A percentile compares a stretch with the other conserved stretches of the same genome.
These are phyloP conservation scores for Merluccius polli DNA, from an alignment of 2,797 vertebrate genomes.

Conservation along the genomic window DNA sequence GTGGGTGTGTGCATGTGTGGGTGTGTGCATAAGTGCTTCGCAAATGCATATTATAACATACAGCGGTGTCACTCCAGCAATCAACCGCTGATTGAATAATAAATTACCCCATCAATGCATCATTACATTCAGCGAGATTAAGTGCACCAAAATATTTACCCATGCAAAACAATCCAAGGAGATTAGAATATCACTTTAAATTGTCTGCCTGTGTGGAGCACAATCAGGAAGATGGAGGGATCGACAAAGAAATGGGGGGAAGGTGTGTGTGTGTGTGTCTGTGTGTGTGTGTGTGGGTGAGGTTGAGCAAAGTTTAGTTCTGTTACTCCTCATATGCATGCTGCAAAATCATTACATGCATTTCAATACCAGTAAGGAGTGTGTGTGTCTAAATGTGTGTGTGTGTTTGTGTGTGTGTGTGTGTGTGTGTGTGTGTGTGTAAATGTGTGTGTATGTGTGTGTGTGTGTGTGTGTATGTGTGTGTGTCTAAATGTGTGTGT, in stretches of 20 bases:
- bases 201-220: slow-evolving; percentile 51
- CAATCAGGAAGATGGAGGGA: slow-evolving; percentile 49
- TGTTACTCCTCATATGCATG: slow-evolving; percentile 40
- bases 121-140: slow-evolving; percentile 76
- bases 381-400: slow-evolving; percentile 14
- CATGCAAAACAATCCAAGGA: slow-evolving; percentile 77
- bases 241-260: not conserved
- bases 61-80: slow-evolving; percentile 64
- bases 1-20: slow-evolving; percentile 7
- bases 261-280: not conserved
- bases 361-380: slow-evolving; percentile 36
- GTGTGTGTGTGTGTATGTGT: slow-evolving; percentile 10
- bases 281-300: slow-evolving; percentile 6
- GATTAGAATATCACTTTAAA: slow-evolving; percentile 74
- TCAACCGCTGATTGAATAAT: slow-evolving; percentile 80
- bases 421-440: slow-evolving; percentile 24
- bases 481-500: slow-evolving; percentile 24
- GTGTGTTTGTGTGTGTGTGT: slow-evolving; percentile 15
- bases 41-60: slow-evolving; percentile 32
- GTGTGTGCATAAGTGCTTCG: slow-evolving; percentile 7
- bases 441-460: slow-evolving; percentile 26
- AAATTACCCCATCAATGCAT: slow-evolving; percentile 77
- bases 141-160: slow-evolving; percentile 78
- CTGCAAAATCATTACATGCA: slow-evolving; percentile 36
- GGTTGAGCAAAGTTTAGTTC: slow-evolving; percentile 35